These are phyloP conservation scores for Limosa lapponica DNA, from an alignment of 2,797 vertebrate genomes.

Conservation along the genomic window DNA sequence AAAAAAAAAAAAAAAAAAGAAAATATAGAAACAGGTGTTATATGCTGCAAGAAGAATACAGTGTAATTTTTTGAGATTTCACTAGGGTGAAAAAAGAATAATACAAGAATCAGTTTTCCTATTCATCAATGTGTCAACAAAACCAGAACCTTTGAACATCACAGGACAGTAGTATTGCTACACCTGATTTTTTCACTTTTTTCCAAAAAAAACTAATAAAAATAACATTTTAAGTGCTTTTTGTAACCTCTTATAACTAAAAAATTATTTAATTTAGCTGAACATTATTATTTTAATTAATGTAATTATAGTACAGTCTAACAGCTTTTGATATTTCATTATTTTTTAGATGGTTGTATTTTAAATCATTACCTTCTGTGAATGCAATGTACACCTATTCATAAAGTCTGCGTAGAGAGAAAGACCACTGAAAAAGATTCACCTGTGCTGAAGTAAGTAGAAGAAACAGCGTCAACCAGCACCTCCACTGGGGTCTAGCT, in stretches of 20 bases:
- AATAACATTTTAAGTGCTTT: neutral
- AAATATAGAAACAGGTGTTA: neutral
- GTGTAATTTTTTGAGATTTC: neutral
- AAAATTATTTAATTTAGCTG: neutral
- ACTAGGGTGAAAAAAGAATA: neutral
- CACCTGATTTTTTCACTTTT: neutral
- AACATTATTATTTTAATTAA: neutral
- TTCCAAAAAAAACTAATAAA: too few species aligned
- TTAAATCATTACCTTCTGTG: neutral
- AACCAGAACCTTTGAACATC: neutral
- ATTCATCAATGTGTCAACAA: neutral
- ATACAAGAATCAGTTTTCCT: neutral
- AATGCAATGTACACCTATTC: neutral
- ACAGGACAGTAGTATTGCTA: neutral
- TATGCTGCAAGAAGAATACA: neutral
- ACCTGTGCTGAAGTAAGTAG: neutral
- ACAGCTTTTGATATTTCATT: neutral
- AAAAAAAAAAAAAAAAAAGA: neutral
- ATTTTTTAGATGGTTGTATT: neutral
- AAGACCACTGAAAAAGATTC: neutral
- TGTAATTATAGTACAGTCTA: neutral
- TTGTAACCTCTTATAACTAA: neutral
- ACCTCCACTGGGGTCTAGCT: neutral
- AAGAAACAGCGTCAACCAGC: neutral
- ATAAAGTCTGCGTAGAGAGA: neutral